Evolutionary conservation across 2,888 invertebrate species (phyloP).

Genomic region (Chaetogeoica ovagalla): DNA sequence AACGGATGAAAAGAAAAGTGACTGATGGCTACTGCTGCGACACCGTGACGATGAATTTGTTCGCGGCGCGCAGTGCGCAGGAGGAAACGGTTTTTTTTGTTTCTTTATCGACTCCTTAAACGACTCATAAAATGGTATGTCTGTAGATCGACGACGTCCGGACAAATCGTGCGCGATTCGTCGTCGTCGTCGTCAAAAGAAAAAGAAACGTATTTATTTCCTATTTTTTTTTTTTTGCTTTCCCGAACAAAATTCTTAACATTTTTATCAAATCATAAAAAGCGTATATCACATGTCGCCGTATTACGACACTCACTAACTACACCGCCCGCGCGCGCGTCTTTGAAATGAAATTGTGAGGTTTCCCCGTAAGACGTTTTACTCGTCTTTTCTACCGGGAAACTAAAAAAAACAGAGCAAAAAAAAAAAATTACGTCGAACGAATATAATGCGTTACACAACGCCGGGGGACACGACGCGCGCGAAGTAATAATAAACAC

Average conservation of each 20-base stretch:
- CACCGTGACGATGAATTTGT: not conserved
- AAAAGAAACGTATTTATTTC: too few relatives aligned
- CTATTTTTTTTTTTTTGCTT: not conserved
- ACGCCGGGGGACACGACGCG: too few relatives aligned
- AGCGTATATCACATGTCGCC: too few relatives aligned
- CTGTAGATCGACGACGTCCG: not conserved
- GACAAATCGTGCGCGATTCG: not conserved
- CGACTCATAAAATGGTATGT: conserved; percentile 11
- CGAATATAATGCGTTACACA: too few relatives aligned
- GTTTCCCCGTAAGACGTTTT: conserved; percentile 40
- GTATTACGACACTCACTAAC: too few relatives aligned
- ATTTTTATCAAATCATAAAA: not conserved
- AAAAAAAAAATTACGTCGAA: too few relatives aligned
- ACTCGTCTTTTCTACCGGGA: conserved; percentile 31
- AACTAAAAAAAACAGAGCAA: conserved; percentile 11
- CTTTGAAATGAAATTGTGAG: not conserved
- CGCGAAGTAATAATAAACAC: not conserved
- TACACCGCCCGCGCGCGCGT: too few relatives aligned
- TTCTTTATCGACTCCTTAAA: not conserved
- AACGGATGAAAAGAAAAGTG: conserved; percentile 44
- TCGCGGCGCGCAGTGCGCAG: not conserved
- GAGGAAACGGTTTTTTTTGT: not conserved
- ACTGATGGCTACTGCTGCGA: not conserved
- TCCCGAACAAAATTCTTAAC: not conserved
- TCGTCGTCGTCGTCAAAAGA: not conserved